Evolutionary conservation across 2,797 vertebrate genomes (phyloP), one percentile per base, ranked within the genome.

Genomic region (Muscicapa comitata): DNA sequence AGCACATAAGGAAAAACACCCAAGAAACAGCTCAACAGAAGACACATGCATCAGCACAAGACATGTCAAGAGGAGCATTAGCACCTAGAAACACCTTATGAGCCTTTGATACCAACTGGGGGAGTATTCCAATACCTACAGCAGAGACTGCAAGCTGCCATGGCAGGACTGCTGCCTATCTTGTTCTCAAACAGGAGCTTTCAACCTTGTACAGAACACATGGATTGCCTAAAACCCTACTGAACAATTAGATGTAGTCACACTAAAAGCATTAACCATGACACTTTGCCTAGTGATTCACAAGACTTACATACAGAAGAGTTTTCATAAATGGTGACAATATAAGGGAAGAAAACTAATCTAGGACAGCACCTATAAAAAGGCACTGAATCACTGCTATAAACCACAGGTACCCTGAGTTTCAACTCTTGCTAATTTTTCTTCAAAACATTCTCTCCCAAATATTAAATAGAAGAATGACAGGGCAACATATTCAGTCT

Each of bases 191-290:
- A 18, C 4, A 79, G 15, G 29, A 43, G 10, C 9, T n/a, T 6
- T 24, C 50, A 75, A 7, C 14, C 29, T 38, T 6, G 11, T 6
- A 33, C 0, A 0, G 23, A 20, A 37, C 28, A 42, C 6, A 29
- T 0, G 18, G 29, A 54, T 19, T 47, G 71, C 23, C 45, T 25
- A 40, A 62, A 78, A 16, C 16, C 13, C 28, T 25, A 14, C 25
- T 31, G 20, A 83, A 51, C 29, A 54, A 37, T 3, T 0, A 24
- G 38, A 33, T 28, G 13, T 7, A 5, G 23, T 24, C 50, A 71
- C 67, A 61, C 8, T 13, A 5, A 9, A 37, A 4, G 8, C 21
- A 5, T 76, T 26, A 57, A 21, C 63, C 29, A 24, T 16, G 20
- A 50, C 38, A 33, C 13, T 31, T 10, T 50, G 10, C 12, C 55